phyloP scores from a whole-genome alignment of 2,888 invertebrate species.

The Gibbula magus region DNA sequence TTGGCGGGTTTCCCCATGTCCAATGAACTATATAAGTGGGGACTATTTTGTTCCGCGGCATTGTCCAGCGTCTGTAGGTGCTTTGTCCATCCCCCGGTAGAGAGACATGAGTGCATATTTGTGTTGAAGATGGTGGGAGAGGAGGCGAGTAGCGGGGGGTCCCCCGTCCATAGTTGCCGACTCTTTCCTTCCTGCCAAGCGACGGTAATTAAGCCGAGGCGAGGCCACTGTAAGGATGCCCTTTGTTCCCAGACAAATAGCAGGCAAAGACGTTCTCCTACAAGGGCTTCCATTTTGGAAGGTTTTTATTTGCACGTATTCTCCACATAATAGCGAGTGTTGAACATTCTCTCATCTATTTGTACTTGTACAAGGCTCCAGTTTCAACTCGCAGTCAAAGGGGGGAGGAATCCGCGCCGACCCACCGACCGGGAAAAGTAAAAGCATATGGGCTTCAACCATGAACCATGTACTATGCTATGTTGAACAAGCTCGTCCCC shows the following conservation, averaged over 20 bases:
- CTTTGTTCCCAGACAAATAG: slow-evolving; percentile 1
- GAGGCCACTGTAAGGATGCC: neutral
- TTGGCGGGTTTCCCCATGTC: slow-evolving; percentile 19
- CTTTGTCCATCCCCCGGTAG: neutral
- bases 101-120: slow-evolving; percentile 17
- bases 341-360: slow-evolving; percentile 12
- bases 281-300: slow-evolving; percentile 4
- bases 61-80: slow-evolving; percentile 4
- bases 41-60: slow-evolving; percentile 12
- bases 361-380: slow-evolving; percentile 6
- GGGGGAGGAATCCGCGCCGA: neutral
- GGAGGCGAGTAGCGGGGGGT: neutral
- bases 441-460: slow-evolving; percentile 19
- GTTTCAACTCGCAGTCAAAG: neutral
- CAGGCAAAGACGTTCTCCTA: slow-evolving; percentile 11
- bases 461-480: neutral
- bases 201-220: neutral
- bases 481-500: neutral
- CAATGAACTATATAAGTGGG: slow-evolving; percentile 18
- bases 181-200: neutral
- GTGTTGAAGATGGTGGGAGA: neutral
- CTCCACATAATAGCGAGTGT: slow-evolving; percentile 5
- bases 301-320: slow-evolving; percentile 12
- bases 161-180: neutral
- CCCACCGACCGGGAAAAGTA: neutral